Base-by-base conservation (phyloP, 2,888 invertebrate genomes). In the Schrankia costaestrigalis region DNA sequence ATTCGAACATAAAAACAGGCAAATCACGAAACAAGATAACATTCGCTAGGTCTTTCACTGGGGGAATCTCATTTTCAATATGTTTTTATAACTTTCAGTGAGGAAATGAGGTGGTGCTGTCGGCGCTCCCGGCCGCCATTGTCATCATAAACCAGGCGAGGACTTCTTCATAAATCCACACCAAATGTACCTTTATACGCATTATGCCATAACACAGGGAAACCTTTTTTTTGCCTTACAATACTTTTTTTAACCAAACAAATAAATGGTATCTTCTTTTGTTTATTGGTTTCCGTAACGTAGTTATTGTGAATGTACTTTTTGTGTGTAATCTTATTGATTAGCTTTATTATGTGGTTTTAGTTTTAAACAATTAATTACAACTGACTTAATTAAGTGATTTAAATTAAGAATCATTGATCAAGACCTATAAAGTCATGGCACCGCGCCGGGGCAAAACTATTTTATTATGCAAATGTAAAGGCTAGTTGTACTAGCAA, bases 61-160 rank as follows among this genome's bases (percentile, higher is more conserved):
- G 71, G 78, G 69, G 83, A 79, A 86, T 86, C 86, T 86, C 83
- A 84, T 87, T 86, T 87, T 86, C 87, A 87, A 87, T 87, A 87
- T 86, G 87, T 86, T 86, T 87, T 87, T 86, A 87, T 87, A 86
- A 86, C 86, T 86, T 85, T 84, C 78, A 65, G 79, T 78, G 72
- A 82, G 87, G 86, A 87, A 86, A 87, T 87, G 84, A 86, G 86
- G 83, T 80, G 84, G 74, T 69, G 82, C 79, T 76, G 71, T 64
- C 68, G 78, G 82, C 80, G 72, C 63, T 71, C 23, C 63, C 67
- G 65, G 59, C 67, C 67, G 67, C 72, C 74, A 83, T 86, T 86
- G 85, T 86, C 84, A 79, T 86, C 85, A 80, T 86, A 87, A 87
- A 86, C 83, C 85, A 83, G 70, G 71, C 75, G 71, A 77, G 70